phyloP scores from a whole-genome alignment of 2,113 vertebrate species.

The Oophaga pumilio region DNA sequence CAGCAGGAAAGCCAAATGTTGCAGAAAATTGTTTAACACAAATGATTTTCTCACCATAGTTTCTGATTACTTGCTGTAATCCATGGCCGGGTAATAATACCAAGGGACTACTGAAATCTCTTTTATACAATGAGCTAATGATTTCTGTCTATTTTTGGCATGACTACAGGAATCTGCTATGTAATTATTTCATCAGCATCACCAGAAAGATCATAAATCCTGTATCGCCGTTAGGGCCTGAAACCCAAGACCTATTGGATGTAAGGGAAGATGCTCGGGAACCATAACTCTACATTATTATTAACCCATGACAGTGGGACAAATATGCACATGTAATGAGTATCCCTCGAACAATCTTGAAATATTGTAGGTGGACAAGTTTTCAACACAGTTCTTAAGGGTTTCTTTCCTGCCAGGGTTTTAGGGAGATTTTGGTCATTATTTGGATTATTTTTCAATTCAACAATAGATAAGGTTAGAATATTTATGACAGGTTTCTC shows the following conservation, averaged over 20 bases:
- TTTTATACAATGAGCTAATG: background rate
- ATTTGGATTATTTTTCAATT: background rate
- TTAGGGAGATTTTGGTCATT: background rate
- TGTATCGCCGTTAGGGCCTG: background rate
- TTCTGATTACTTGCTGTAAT: background rate
- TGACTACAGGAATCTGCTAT: background rate
- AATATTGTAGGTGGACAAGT: background rate
- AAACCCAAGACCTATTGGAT: background rate
- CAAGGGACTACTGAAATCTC: background rate
- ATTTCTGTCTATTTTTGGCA: background rate
- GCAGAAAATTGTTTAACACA: background rate
- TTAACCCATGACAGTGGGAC: background rate
- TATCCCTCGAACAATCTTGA: background rate
- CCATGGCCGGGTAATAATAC: background rate
- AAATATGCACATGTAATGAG: background rate
- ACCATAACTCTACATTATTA: background rate
- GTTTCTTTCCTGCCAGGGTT: constrained; percentile 4
- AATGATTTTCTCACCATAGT: background rate
- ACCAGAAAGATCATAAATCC: background rate
- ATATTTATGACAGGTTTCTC: background rate
- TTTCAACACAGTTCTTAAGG: constrained; percentile 1
- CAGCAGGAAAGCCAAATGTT: background rate
- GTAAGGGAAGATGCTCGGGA: background rate
- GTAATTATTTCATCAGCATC: constrained; percentile 17
- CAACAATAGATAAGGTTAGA: background rate